These are phyloP conservation scores for Phoebastria nigripes DNA, from an alignment of 2,797 vertebrate species.

Conservation along the genomic window DNA sequence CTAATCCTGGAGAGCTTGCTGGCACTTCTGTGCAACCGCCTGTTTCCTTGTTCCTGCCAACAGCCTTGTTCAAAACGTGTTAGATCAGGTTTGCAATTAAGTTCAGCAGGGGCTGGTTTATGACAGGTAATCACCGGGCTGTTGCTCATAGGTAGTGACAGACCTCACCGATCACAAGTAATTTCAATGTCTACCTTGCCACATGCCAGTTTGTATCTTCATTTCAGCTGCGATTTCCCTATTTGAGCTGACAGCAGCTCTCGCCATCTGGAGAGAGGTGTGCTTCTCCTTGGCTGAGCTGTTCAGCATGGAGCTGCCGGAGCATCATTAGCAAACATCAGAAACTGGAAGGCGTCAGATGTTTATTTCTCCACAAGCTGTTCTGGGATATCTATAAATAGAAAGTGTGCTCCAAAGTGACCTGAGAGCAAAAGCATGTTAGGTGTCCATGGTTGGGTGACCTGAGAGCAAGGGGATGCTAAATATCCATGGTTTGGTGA, in stretches of 20 bases:
- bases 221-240: background rate
- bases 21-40: background rate
- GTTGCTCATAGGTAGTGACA: background rate
- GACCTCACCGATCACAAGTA: background rate
- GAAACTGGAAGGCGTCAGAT: background rate
- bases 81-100: background rate
- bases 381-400: background rate
- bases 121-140: background rate
- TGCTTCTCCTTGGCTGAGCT: background rate
- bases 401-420: background rate
- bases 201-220: background rate
- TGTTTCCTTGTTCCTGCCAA: background rate
- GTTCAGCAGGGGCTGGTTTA: background rate
- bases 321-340: background rate
- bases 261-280: slow-evolving; percentile 7
- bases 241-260: slow-evolving; percentile 9
- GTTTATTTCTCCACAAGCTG: background rate
- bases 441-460: background rate
- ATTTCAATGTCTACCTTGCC: background rate
- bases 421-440: background rate
- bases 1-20: background rate
- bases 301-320: background rate
- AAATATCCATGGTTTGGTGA: background rate
- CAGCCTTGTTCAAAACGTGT: background rate
- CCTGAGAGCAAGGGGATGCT: background rate